These are phyloP conservation scores for Aleadryas rufinucha DNA, from an alignment of 2,113 vertebrate species.

Conservation along the genomic window DNA sequence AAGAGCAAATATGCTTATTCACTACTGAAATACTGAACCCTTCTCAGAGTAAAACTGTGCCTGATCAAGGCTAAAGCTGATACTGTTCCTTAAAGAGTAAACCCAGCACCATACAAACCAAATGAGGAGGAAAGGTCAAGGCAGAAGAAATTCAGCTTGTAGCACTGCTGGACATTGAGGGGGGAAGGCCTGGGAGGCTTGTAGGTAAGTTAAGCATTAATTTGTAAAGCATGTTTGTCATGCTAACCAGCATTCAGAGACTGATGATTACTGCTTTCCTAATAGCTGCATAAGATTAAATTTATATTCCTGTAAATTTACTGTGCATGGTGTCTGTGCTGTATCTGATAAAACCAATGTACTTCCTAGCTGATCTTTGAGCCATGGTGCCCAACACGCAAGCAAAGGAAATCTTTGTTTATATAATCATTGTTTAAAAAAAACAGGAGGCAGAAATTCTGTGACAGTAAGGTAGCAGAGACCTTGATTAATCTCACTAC, in stretches of 20 bases:
- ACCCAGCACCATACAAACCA: background rate
- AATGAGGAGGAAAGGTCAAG: background rate
- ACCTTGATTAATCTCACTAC: background rate
- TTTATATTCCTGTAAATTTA: constrained; percentile 2
- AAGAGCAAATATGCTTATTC: background rate
- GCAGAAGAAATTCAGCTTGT: background rate
- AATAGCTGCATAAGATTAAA: background rate
- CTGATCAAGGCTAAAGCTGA: background rate
- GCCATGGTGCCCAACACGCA: background rate
- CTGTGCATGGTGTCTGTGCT: background rate
- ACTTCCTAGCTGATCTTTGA: background rate
- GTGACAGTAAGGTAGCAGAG: background rate
- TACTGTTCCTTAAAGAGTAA: background rate
- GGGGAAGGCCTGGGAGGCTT: background rate
- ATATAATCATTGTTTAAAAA: background rate
- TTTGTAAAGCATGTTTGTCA: background rate
- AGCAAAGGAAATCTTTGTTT: background rate
- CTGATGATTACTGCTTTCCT: background rate
- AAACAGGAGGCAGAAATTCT: background rate
- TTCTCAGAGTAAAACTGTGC: background rate
- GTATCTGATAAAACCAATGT: background rate
- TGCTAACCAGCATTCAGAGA: background rate
- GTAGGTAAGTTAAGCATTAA: constrained; percentile 10
- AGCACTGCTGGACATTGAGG: background rate
- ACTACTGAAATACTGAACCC: background rate